Evolutionary conservation across 2,113 vertebrate species (phyloP), one percentile per base, ranked within the genome.

Genomic region (Anguilla japonica): DNA sequence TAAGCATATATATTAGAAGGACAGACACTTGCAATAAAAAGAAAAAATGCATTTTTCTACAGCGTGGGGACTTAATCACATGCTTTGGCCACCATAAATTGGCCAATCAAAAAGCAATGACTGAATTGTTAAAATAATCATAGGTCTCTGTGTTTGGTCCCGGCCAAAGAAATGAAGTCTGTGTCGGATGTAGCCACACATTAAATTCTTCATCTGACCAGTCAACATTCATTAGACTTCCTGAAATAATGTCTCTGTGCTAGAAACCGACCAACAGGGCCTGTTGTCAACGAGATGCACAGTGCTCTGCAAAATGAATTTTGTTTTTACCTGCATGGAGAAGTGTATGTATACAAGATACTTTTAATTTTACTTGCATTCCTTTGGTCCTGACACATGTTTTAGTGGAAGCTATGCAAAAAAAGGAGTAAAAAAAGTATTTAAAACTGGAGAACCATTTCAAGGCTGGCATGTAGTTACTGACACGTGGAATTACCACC

Each of bases 211-310:
- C 39, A 81, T 81, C 41, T 81, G 39, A 81, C 79, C 79, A 22
- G 79, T 81, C 79, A 81, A 20, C 39, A 41, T 81, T 81, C 79
- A 81, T 81, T 81, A 81, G 79, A 67, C 60, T 67, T 14, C 39
- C 29, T 81, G 41, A 1, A 41, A 14, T 41, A 41, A 81, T 81
- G 29, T 41, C 34, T 81, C 79, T 34, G 15, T 81, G 79, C 40
- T 16, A 81, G 39, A 67, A 67, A 26, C 26, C 3, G 40, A 81
- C 41, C 40, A 41, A 14, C 16, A 41, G 13, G 29, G 39, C 39
- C 40, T 26, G 16, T 3, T 26, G 41, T 20, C 16, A 14, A 9
- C 3, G 40, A 7, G 2, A 34, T 81, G 13, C 79, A 41, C 34
- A 43, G 79, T 41, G 79, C 16, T 81, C 79, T 15, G 16, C 41